A percentile compares a stretch with the other conserved stretches of the same genome.
Conservation (phyloP, 2,113 vertebrate species). For the Rhea americana region DNA sequence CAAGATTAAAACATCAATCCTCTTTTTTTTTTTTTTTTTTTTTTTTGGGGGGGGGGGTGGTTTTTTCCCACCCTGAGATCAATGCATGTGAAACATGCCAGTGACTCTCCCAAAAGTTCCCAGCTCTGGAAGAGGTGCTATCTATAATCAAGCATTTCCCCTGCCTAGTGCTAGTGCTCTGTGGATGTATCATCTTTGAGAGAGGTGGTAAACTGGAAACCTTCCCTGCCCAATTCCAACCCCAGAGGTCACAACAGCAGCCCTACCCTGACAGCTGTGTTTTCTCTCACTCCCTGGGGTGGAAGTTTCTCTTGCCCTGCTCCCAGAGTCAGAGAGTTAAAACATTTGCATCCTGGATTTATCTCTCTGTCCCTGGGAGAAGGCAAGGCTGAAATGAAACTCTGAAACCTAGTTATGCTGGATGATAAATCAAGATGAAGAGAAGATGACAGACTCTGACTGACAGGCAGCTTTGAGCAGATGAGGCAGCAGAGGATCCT, state of each 20-base stretch:
- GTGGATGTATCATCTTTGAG: not conserved
- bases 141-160: not conserved
- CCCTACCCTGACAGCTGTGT: not conserved
- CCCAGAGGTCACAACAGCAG: not conserved
- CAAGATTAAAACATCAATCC: not conserved
- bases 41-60: too few species aligned
- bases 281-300: not conserved
- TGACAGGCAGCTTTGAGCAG: conserved; percentile 16
- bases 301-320: not conserved
- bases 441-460: conserved; percentile 46
- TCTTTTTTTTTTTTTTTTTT: too few species aligned
- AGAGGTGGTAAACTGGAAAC: not conserved
- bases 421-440: conserved; percentile 66
- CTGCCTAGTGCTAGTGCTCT: not conserved
- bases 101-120: too few species aligned
- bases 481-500: not conserved
- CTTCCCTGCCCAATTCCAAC: not conserved
- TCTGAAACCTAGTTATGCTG: conserved; percentile 51
- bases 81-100: too few species aligned
- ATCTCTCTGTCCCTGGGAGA: conserved; percentile 24
- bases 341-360: conserved; percentile 44
- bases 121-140: not conserved
- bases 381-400: conserved; percentile 41
- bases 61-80: too few species aligned
- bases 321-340: conserved; percentile 2